Evolutionary conservation across 2,797 vertebrate genomes (phyloP), one percentile per base, ranked within the genome.

Genomic region (Cryptoblepharus egeriae): DNA sequence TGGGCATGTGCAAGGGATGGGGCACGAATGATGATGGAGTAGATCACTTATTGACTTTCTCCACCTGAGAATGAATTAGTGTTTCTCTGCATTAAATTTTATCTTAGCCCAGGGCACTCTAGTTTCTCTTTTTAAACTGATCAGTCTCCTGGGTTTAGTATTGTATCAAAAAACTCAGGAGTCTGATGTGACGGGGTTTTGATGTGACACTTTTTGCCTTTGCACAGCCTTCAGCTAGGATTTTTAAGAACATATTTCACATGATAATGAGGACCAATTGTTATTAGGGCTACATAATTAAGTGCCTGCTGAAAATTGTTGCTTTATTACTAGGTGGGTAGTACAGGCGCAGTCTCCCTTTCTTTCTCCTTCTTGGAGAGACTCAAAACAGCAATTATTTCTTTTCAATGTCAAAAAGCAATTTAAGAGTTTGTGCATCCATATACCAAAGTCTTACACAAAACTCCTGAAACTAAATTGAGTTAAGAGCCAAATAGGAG

Each of bases 71-170:
- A 72, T 86, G 81, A 92, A 89, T 91, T 90, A 84, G 52, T 81
- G 39, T 85, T 93, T 82, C 58, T 89, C 75, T 85, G 88, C 83
- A 84, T 87, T 90, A 57, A 49, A 67, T 60, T 79, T 74, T 79
- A 67, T 84, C 89, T 90, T 89, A 85, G 73, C 88, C 85, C 80
- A 55, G 4, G 77, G 85, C 58, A 81, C 67, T 74, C 57, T 82
- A 61, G 79, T 90, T 92, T 93, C 52, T 87, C 71, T 88, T 94
- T 93, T 83, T 84, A 92, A 93, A 84, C 79, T 79, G 88, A 85
- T 88, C 87, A 71, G 63, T 92, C 80, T 75, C 77, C 69, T 87
- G 73, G 55, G 75, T 79, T 77, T 91, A 8, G 1, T 90, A 84
- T 86, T 91, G 87, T 84, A 77, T 74, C 6, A 26, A 80, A 85